Conservation (phyloP, 2,797 vertebrate species). For the Anabacerthia variegaticeps region DNA sequence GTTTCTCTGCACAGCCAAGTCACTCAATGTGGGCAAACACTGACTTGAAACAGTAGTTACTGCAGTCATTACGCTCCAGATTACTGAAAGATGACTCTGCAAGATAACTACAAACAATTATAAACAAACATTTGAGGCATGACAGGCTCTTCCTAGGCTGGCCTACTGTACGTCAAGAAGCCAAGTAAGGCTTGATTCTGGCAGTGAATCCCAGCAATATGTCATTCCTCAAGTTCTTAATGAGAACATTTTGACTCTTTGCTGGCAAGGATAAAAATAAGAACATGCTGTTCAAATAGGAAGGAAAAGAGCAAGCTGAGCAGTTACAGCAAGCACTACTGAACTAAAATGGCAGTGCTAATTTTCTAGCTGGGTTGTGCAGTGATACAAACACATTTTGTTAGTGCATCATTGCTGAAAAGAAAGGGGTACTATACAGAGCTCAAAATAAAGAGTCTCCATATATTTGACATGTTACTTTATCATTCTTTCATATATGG, state of each 20-base stretch:
- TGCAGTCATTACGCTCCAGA: neutral
- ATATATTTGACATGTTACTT: neutral
- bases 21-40: neutral
- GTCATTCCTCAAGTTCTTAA: neutral
- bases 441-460: neutral
- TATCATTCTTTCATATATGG: neutral
- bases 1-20: neutral
- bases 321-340: neutral
- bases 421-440: neutral
- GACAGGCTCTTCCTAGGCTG: constrained; percentile 1
- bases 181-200: neutral
- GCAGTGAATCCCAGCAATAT: neutral
- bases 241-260: constrained; percentile 13
- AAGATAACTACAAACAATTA: constrained; percentile 25
- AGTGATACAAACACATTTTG: neutral
- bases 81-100: constrained; percentile 29
- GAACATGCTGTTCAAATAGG: neutral
- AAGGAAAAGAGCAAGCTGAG: neutral
- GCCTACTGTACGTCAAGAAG: neutral
- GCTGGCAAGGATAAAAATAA: neutral
- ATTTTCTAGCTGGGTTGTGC: neutral
- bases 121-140: constrained; percentile 23
- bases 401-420: neutral
- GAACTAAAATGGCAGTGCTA: neutral
- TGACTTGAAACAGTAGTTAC: constrained; percentile 18